phyloP scores from a whole-genome alignment of 1,140 invertebrate genomes.

The Bombus superbus region DNA sequence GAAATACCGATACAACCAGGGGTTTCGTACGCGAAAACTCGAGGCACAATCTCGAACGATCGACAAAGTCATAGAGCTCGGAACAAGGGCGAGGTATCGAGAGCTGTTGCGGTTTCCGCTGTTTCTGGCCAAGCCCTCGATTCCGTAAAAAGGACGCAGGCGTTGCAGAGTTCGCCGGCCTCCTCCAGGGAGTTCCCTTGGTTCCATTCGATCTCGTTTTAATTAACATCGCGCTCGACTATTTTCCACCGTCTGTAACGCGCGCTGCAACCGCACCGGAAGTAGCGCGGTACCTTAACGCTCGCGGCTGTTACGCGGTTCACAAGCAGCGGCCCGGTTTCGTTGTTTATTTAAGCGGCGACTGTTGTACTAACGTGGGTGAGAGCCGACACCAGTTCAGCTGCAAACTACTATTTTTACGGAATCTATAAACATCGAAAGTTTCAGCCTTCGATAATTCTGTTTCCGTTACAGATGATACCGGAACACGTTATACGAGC shows the following conservation, averaged over 20 bases:
- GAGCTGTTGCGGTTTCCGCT: background rate
- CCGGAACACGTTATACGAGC: background rate
- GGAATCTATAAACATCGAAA: conserved; percentile 25
- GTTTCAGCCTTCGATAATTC: background rate
- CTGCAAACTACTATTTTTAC: conserved; percentile 41
- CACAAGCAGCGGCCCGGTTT: background rate
- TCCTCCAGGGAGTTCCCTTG: background rate
- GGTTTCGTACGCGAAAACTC: conserved; percentile 23
- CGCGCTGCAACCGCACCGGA: background rate
- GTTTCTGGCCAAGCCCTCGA: background rate
- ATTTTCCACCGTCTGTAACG: background rate
- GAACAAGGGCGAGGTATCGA: background rate
- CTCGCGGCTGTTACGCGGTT: background rate
- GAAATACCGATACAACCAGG: conserved; percentile 22
- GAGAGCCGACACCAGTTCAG: conserved; percentile 19
- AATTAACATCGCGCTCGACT: conserved; percentile 21
- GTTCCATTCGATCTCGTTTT: conserved; percentile 19
- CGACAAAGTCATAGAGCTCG: background rate
- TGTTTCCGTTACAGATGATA: conserved; percentile 16
- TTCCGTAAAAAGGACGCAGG: background rate
- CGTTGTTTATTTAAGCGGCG: conserved; percentile 41
- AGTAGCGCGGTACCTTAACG: conserved; percentile 28
- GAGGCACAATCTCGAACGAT: conserved; percentile 11
- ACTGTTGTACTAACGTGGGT: conserved; percentile 2
- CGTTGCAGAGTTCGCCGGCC: background rate